Conservation (phyloP, 2,888 invertebrate genomes). For the Desoria tigrina region DNA sequence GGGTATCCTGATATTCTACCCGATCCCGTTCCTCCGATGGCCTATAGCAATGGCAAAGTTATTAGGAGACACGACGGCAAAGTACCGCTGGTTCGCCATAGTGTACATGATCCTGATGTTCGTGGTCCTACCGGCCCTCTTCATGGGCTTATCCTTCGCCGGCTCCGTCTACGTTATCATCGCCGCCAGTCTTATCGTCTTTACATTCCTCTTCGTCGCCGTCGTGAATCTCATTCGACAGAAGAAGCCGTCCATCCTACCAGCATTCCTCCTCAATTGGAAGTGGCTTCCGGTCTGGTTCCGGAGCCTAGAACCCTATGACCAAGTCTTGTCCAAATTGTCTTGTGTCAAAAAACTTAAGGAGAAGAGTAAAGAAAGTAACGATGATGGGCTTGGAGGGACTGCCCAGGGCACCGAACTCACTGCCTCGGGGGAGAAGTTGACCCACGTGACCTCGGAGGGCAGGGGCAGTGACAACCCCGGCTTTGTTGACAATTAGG, state of each 20-base stretch:
- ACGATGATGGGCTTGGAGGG: too few relatives aligned
- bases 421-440: not conserved
- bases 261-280: conserved; percentile 56
- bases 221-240: conserved; percentile 56
- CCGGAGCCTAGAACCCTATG: conserved; percentile 58
- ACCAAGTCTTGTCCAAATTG: conserved; percentile 49
- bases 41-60: conserved; percentile 60
- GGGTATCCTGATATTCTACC: conserved; percentile 62
- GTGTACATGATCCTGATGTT: conserved; percentile 59
- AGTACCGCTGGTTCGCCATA: conserved; percentile 63
- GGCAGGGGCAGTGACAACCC: not conserved
- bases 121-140: conserved; percentile 55
- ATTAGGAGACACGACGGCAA: conserved; percentile 61
- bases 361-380: conserved; percentile 30
- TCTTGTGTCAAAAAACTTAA: conserved; percentile 34
- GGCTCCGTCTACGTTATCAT: conserved; percentile 52
- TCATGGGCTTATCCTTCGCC: conserved; percentile 56
- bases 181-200: conserved; percentile 52
- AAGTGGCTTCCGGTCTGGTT: conserved; percentile 57
- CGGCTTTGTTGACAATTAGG: too few relatives aligned
- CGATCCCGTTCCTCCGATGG: conserved; percentile 60
- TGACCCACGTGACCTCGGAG: not conserved
- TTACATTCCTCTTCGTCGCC: conserved; percentile 54
- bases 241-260: conserved; percentile 55
- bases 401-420: too few relatives aligned